Percentiles rank a stretch among this genome's conserved stretches.
These are phyloP conservation scores for Ectemnius lituratus DNA, from an alignment of 2,888 invertebrate genomes.

Conservation along the genomic window DNA sequence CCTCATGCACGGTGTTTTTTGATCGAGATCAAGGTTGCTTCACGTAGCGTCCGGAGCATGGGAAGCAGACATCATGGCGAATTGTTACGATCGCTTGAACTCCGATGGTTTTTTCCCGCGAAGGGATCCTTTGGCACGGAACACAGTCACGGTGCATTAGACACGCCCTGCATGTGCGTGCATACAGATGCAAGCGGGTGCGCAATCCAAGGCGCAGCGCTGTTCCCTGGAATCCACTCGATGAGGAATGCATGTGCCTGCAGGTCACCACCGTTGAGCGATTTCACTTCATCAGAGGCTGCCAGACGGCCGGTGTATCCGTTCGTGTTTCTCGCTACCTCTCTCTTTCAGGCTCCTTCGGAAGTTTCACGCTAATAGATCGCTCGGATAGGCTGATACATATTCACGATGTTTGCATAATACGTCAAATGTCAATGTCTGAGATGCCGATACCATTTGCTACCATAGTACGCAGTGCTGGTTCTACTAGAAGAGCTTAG, in stretches of 20 bases:
- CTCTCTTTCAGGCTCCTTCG: neutral
- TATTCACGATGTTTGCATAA: conserved; percentile 25
- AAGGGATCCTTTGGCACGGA: conserved; percentile 34
- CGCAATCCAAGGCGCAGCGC: neutral
- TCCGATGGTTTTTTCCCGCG: conserved; percentile 36
- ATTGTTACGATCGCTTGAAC: conserved; percentile 36
- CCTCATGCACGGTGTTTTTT: neutral
- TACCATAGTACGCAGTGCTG: conserved; percentile 21
- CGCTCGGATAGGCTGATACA: neutral
- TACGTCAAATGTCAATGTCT: conserved; percentile 43
- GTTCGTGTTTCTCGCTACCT: conserved; percentile 1
- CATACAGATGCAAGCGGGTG: conserved; percentile 27
- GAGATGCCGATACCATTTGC: conserved; percentile 15
- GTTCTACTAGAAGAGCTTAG: neutral
- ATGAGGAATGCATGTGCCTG: conserved; percentile 37
- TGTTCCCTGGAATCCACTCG: conserved; percentile 42
- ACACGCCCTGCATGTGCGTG: conserved; percentile 47
- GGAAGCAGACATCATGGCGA: neutral
- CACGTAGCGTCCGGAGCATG: neutral
- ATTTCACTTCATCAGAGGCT: conserved; percentile 32
- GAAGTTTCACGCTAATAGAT: conserved; percentile 8
- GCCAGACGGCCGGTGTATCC: conserved; percentile 22
- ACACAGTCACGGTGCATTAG: conserved; percentile 28
- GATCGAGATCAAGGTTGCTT: conserved; percentile 26
- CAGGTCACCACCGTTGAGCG: conserved; percentile 47